A percentile compares a stretch with the other conserved stretches of the same genome.
phyloP scores from a whole-genome alignment of 1,140 invertebrate species.

The Dryas iulia region DNA sequence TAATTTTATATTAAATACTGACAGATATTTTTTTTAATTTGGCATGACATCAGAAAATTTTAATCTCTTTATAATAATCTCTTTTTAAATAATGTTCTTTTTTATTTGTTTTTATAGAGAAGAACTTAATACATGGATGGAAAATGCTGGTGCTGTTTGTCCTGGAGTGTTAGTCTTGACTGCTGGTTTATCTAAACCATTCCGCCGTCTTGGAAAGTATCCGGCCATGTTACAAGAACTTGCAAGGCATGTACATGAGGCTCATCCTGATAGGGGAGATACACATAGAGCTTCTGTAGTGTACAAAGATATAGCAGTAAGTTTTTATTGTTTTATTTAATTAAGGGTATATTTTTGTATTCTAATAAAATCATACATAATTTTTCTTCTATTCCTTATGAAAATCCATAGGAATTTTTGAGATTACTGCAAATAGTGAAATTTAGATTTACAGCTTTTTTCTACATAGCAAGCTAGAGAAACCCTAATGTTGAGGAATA shows the following conservation, averaged over 20 bases:
- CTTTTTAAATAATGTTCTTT: not conserved
- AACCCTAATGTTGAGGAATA: too few species aligned
- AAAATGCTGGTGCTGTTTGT: constrained; percentile 88
- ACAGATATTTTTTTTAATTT: too few species aligned
- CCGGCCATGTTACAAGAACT: constrained; percentile 96
- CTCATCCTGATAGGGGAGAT: constrained; percentile 96
- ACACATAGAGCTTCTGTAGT: constrained; percentile 95
- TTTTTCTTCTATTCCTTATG: too few species aligned
- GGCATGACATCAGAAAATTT: not conserved
- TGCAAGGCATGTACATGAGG: constrained; percentile 96
- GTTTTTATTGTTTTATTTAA: too few species aligned
- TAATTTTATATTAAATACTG: not conserved
- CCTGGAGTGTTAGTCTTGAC: constrained; percentile 94
- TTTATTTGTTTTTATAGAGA: constrained; percentile 82
- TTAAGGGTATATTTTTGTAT: too few species aligned
- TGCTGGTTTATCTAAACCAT: constrained; percentile 95
- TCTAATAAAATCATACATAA: too few species aligned
- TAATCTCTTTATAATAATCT: not conserved
- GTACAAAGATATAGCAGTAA: constrained; percentile 96
- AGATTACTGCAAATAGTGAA: too few species aligned
- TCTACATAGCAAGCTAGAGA: too few species aligned
- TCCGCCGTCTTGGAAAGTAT: constrained; percentile 96
- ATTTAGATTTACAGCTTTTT: too few species aligned
- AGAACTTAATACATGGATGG: constrained; percentile 93
- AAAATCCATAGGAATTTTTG: too few species aligned